Conservation (phyloP, 2,113 vertebrate genomes). For the Phaethon lepturus region DNA sequence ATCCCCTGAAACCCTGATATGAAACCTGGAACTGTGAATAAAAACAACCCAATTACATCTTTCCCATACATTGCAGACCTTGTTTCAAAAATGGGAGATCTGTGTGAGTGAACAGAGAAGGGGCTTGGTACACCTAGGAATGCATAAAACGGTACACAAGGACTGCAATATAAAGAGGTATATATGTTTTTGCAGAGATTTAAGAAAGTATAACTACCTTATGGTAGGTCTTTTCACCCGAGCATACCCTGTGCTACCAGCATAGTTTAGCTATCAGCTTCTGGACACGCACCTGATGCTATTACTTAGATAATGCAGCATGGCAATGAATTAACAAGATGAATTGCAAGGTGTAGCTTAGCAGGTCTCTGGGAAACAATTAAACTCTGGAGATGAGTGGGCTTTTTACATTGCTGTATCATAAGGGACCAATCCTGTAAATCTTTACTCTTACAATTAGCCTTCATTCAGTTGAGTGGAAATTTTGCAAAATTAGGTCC, state of each 20-base stretch:
- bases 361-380: background rate
- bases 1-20: background rate
- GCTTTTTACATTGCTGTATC: background rate
- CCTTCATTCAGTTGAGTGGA: background rate
- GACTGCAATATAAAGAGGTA: background rate
- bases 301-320: background rate
- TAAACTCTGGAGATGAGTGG: background rate
- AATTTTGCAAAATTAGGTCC: background rate
- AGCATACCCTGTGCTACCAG: background rate
- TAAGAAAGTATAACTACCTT: background rate
- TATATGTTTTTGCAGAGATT: background rate
- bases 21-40: background rate
- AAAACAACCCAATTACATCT: background rate
- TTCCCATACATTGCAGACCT: background rate
- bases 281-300: background rate
- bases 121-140: background rate
- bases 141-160: background rate
- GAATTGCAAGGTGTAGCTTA: background rate
- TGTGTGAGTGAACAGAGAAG: background rate
- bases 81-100: background rate
- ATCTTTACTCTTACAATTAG: background rate
- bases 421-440: background rate
- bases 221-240: background rate
- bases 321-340: background rate
- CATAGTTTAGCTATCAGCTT: background rate